phyloP scores from a whole-genome alignment of 2,113 vertebrate genomes.

The Podarcis cretensis region DNA sequence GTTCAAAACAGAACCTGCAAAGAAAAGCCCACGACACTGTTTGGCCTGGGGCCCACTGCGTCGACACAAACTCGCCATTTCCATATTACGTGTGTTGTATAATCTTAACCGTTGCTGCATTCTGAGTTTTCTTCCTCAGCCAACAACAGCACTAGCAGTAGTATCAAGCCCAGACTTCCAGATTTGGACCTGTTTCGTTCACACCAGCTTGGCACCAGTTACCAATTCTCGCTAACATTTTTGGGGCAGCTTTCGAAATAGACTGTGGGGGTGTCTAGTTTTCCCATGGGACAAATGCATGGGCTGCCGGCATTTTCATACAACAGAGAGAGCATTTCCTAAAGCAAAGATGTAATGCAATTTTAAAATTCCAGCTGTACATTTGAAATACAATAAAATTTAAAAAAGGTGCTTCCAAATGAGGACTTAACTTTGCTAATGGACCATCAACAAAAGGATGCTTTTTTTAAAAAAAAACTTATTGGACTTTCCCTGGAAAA shows the following conservation, averaged over 20 bases:
- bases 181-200: not conserved
- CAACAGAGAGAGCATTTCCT: not conserved
- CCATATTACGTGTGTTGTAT: not conserved
- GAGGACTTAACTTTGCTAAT: too few species aligned
- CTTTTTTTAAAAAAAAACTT: too few species aligned
- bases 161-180: not conserved
- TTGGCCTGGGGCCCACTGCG: not conserved
- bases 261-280: not conserved
- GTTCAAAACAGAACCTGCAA: not conserved
- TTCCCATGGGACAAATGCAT: not conserved
- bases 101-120: not conserved
- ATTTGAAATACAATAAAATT: not conserved
- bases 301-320: not conserved
- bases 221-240: not conserved
- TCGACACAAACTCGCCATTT: not conserved
- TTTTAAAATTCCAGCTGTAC: not conserved
- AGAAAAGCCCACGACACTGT: not conserved
- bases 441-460: too few species aligned
- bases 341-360: not conserved
- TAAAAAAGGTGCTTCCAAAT: too few species aligned
- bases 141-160: not conserved
- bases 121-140: not conserved
- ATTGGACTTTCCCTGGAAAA: too few species aligned
- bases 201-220: not conserved
- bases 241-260: not conserved